Evolutionary conservation across 2,888 invertebrate species (phyloP), one percentile per base, ranked within the genome.

Genomic region (Ornithoptera alexandrae): DNA sequence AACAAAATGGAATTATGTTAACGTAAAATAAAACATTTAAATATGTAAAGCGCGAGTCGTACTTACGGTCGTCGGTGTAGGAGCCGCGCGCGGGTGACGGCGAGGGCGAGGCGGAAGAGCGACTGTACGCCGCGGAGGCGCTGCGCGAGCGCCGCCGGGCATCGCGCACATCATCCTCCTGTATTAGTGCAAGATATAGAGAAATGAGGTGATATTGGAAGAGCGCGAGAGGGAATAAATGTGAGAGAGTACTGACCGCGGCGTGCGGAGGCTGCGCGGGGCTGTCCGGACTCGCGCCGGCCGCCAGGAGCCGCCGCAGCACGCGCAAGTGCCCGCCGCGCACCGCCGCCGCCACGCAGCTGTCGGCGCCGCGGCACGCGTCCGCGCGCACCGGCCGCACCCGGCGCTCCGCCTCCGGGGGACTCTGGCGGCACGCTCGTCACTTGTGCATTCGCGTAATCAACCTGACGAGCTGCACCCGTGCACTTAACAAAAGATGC

Each of bases 261-360:
- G 73, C 74, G 8, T 62, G 64, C 0, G 82, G 84, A 10, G 83
- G 81, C 24, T 80, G 72, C 0, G 87, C 85, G 63, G 79, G 72
- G 1, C 84, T 86, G 72, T 98, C 97, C 0, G 98, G 95, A 90
- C 96, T 95, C 0, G 98, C 97, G 0, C 97, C 97, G 67, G 96
- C 94, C 67, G 94, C 94, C 74, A 98, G 88, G 64, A 98, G 90
- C 0, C 94, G 86, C 18, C 94, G 88, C 1, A 95, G 95, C 65
- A 97, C 95, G 61, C 96, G 76, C 72, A 73, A 75, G 82, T 97
- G 96, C 22, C 95, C 94, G 50, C 95, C 95, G 69, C 96, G 95
- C 3, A 97, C 96, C 0, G 97, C 96, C 8, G 96, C 95, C 81
- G 97, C 95, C 30, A 98, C 90, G 24, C 97, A 96, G 2, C 97